These are phyloP conservation scores for Cromileptes altivelis DNA, from an alignment of 2,113 vertebrate genomes.

Conservation along the genomic window DNA sequence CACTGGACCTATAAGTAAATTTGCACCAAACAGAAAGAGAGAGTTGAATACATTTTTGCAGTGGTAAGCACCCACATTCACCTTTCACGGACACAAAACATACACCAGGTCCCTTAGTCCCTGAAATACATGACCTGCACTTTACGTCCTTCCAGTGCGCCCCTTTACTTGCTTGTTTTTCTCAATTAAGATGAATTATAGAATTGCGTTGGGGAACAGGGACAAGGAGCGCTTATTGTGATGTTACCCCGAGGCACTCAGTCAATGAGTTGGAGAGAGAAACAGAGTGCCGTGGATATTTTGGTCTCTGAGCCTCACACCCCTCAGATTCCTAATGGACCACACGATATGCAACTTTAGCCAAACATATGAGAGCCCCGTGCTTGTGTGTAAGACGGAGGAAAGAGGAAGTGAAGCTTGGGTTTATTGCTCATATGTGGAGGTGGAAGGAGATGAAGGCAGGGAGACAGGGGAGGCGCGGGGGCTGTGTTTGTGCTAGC, in stretches of 20 bases:
- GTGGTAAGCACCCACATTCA: conserved; percentile 9
- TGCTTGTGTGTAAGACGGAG: conserved; percentile 16
- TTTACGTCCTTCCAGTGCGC: conserved; percentile 54
- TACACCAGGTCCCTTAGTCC: conserved; percentile 45
- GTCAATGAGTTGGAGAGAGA: conserved; percentile 69
- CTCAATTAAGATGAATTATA: conserved; percentile 85
- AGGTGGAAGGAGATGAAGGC: conserved; percentile 51
- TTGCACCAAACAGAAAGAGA: not conserved
- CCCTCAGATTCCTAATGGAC: conserved; percentile 67
- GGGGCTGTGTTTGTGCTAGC: conserved; percentile 70
- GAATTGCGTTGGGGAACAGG: conserved; percentile 69
- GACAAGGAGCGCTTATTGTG: conserved; percentile 67
- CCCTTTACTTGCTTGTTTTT: conserved; percentile 72
- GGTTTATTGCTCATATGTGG: conserved; percentile 74
- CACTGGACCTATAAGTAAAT: not conserved
- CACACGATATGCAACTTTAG: conserved; percentile 65
- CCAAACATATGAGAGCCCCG: conserved; percentile 53
- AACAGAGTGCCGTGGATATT: conserved; percentile 70
- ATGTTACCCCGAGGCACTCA: conserved; percentile 64
- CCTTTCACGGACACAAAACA: conserved; percentile 50
- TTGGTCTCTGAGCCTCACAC: conserved; percentile 65
- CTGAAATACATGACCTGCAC: conserved; percentile 53
- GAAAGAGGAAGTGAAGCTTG: conserved; percentile 48
- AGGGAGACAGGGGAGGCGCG: conserved; percentile 43
- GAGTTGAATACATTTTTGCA: conserved; percentile 21